Evolutionary conservation across 1,140 invertebrate genomes (phyloP).

Genomic region (Amphibalanus amphitrite): DNA sequence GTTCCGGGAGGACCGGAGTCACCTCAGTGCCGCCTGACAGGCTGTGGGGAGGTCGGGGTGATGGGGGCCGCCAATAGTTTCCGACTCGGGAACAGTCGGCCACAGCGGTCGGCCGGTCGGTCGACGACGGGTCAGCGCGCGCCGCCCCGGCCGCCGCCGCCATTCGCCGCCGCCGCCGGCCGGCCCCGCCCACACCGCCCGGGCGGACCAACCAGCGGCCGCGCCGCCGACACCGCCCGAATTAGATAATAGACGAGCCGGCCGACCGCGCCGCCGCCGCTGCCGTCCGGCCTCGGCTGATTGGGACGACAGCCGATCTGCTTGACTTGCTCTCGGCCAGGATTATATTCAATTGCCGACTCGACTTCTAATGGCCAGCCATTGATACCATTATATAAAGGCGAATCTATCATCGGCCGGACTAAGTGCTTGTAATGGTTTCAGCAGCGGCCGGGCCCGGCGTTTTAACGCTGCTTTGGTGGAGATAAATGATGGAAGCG

Average conservation of each 20-base stretch:
- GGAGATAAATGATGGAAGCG: background rate
- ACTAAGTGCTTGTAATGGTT: constrained; percentile 1
- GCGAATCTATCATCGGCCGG: background rate
- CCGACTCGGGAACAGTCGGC: too few relatives aligned
- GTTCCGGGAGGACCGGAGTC: too few relatives aligned
- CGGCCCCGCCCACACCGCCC: background rate
- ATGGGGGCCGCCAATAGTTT: too few relatives aligned
- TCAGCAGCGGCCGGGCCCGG: background rate
- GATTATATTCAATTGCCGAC: background rate
- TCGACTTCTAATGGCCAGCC: background rate
- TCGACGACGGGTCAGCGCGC: background rate
- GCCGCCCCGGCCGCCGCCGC: too few relatives aligned
- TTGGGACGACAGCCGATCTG: background rate
- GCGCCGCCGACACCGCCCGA: background rate
- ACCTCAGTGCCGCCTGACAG: too few relatives aligned
- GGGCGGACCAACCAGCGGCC: background rate
- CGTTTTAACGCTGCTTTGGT: background rate
- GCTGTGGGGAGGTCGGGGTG: too few relatives aligned
- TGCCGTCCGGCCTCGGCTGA: background rate
- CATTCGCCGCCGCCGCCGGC: background rate
- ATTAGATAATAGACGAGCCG: background rate
- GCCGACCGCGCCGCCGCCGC: too few relatives aligned
- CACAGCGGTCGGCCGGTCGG: too few relatives aligned
- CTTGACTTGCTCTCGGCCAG: background rate
- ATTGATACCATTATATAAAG: background rate